Evolutionary conservation across 2,888 invertebrate genomes (phyloP), one percentile per base, ranked within the genome.

Genomic region (Boloria euphrosyne): DNA sequence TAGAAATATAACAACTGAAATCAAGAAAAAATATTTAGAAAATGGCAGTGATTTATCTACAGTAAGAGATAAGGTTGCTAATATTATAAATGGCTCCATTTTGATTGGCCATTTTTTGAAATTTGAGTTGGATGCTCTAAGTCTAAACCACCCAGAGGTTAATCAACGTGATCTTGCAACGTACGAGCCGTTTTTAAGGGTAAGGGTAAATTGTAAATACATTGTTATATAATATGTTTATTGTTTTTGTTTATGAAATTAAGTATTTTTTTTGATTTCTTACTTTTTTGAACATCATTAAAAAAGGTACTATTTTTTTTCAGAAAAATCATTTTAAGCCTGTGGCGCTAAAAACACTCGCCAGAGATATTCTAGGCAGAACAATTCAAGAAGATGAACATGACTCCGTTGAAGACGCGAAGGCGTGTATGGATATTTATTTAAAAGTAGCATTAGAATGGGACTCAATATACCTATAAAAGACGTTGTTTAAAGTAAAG

Each of bases 61-160:
- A 3, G 66, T 72, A 5, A 62, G 46, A 38, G 51, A 18, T 5
- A 54, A 55, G 38, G 69, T 72, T 0, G 16, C 3, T 2, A 46
- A 51, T 46, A 4, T 68, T 14, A 59, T 72, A 50, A 51, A 50
- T 4, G 68, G 65, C 0, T 54, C 57, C 14, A 59, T 71, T 38
- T 13, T 72, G 3, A 62, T 72, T 4, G 72, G 72, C 0, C 68
- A 71, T 52, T 69, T 65, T 6, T 44, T 72, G 14, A 64, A 71
- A 18, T 65, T 62, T n/a, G 72, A 72, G 13, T 61, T 72, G 0
- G 61, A 54, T 7, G 72, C 51, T 6, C 51, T 72, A 6, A 13
- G 22, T 3, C 10, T 71, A 16, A 50, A 38, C 5, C 71, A 73
- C 44, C 71, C 71, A 13, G 61, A 66, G 59, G 27, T 61, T 46